Evolutionary conservation across 1,140 invertebrate genomes (phyloP), one percentile per base, ranked within the genome.

Genomic region (Yoshiicerus persimilis): DNA sequence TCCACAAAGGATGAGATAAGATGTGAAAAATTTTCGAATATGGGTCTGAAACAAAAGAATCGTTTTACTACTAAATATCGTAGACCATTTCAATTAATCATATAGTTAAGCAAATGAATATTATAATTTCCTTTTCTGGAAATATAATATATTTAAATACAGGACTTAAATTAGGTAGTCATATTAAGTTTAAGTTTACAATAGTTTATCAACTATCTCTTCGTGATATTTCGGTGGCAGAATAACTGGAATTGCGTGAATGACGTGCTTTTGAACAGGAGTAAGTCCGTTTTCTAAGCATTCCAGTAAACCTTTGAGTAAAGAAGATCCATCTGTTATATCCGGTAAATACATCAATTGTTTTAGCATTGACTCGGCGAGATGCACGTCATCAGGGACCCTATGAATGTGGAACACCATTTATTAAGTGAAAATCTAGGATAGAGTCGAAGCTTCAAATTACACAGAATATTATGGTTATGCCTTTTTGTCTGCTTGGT

Each of bases 301-400:
- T 0, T 88, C 87, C 23, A 90, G 30, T 2, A 90, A 8, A 20
- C 62, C 38, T 0, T 36, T 32, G 3, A 70, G 30, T 16, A 87
- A 80, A 23, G 34, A n/a, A 23, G 70, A 41, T 16, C 41, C 83
- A 13, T 89, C 90, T 1, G 83, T 85, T 6, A 90, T 39, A 20
- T 64, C 47, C 1, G 90, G 88, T 13, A 90, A 25, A 88, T 88
- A 90, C 77, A 86, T 89, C 4, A 90, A 25, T 27, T 90, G 90
- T 10, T 88, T 85, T 20, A 90, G 25, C n/a, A 89, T 87, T 8
- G 38, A 64, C 13, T n/a, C 56, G 1, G 88, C 41, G 8, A 86
- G 32, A 1, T 64, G 34, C 16, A 87, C 75, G 27, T 89, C 86
- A 64, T 89, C 90, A n/a, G 66, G 47, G 10, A 27, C n/a, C 6